phyloP scores from a whole-genome alignment of 2,113 vertebrate species.

The Triplophysa tibetana region DNA sequence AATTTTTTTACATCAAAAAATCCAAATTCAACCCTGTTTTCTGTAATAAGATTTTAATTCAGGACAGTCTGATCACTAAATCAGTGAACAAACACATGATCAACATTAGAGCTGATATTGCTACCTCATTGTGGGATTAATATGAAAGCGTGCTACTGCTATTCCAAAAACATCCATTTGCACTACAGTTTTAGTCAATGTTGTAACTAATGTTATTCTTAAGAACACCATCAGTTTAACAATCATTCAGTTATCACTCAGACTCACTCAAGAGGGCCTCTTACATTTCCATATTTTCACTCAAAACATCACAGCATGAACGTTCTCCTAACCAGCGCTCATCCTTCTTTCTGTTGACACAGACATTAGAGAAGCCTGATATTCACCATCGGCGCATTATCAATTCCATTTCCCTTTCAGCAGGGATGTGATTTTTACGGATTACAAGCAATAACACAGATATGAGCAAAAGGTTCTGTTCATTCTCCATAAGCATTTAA shows the following conservation, averaged over 20 bases:
- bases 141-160: background rate
- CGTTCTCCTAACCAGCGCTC: background rate
- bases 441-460: no score
- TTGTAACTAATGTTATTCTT: background rate
- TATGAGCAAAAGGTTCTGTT: no score
- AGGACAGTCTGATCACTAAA: no score
- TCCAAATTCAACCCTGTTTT: no score
- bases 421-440: background rate
- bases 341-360: slow-evolving; percentile 8
- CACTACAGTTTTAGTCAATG: background rate
- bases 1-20: no score
- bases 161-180: background rate
- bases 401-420: slow-evolving; percentile 19
- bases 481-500: no score
- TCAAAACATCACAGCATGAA: background rate
- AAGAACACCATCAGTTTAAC: background rate
- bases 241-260: background rate
- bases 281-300: background rate
- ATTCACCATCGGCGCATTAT: background rate
- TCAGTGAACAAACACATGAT: no score
- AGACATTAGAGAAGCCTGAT: slow-evolving; percentile 1
- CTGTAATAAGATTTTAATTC: no score
- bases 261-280: background rate
- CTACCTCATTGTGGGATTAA: no score
- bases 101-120: no score